phyloP scores from a whole-genome alignment of 2,888 invertebrate genomes.

The Patella caerulea region DNA sequence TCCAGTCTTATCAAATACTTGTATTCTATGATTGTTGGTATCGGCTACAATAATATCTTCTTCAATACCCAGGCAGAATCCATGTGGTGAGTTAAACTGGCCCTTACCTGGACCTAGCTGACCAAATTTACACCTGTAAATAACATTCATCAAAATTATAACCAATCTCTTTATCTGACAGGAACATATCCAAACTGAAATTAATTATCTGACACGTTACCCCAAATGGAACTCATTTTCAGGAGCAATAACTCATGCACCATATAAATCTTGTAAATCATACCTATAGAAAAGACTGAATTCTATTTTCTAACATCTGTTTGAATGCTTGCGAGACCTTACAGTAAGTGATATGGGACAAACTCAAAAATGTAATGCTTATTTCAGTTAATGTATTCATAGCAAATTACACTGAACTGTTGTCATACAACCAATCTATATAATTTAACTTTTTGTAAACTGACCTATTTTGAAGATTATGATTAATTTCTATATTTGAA shows the following conservation, averaged over 20 bases:
- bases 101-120: conserved; percentile 92
- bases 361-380: too few relatives aligned
- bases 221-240: too few relatives aligned
- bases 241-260: too few relatives aligned
- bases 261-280: too few relatives aligned
- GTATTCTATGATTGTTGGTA: conserved; percentile 95
- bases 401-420: too few relatives aligned
- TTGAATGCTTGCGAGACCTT: too few relatives aligned
- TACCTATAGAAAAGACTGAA: too few relatives aligned
- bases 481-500: not conserved
- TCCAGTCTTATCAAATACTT: conserved; percentile 95
- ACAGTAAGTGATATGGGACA: too few relatives aligned
- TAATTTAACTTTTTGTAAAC: not conserved
- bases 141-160: not conserved
- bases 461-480: not conserved
- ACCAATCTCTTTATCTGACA: not conserved
- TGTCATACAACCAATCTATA: too few relatives aligned
- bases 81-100: conserved; percentile 97
- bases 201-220: not conserved
- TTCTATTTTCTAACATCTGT: too few relatives aligned
- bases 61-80: conserved; percentile 93
- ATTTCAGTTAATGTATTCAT: too few relatives aligned
- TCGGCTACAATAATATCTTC: conserved; percentile 96
- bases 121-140: conserved; percentile 85
- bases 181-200: not conserved